Base-by-base conservation (phyloP, 2,888 invertebrate genomes). In the Ectropis crepuscularia region DNA sequence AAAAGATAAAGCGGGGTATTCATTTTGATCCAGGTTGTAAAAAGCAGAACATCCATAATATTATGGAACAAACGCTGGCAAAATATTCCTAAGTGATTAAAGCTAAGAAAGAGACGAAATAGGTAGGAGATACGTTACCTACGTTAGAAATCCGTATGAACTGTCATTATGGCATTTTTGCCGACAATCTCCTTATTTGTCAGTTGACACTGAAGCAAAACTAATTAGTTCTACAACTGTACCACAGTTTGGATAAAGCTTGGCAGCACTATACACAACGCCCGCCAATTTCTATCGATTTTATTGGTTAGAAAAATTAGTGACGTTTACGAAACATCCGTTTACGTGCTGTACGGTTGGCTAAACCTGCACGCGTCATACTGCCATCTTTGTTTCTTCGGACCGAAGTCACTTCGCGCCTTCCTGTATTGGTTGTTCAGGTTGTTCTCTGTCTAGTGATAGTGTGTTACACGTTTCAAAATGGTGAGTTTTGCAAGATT, bases 401-500 rank as follows among this genome's bases (percentile, higher is more conserved):
- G 51, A 81, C 85, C 81, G 88, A 87, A 89, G 89, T 88, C 77
- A 90, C 92, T 92, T 93, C 89, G 91, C 93, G 93, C 93, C 91
- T 89, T 91, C 92, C 90, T 90, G 92, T 90, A 83, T 91, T 83
- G 83, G 84, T 89, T 87, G 85, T 83, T 87, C 88, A 83, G 83
- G 84, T 89, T 87, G 85, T 83, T 87, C 88, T 79, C 79, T 86
- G 81, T 87, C 86, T 89, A 78, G 86, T 87, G 83, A 84, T 90
- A 88, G 90, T 89, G 88, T 84, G 85, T 87, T 89, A 90, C 92
- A 90, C 91, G 91, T 92, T 89, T 89, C 89, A 90, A 93, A 92
- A 93, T 93, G 93, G 93, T 93, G 90, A 92, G 93, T 91, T 92
- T 90, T 90, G 79, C 89, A 90, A 92, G 92, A 89, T 88, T 90